Base-by-base conservation (phyloP, 2,888 invertebrate genomes). In the Kuschelorhynchus macadamiae region DNA sequence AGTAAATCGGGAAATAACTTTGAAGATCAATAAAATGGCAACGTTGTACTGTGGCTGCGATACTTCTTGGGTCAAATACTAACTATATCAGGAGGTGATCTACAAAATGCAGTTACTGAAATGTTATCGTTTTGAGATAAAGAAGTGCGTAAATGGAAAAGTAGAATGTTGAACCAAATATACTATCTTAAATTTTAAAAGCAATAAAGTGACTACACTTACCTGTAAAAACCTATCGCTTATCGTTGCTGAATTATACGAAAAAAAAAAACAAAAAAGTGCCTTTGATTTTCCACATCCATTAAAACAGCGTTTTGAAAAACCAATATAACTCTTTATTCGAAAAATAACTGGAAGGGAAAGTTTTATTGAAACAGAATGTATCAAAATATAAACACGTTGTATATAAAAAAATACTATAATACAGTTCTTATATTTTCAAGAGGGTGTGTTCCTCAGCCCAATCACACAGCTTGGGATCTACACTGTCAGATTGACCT, bases 291-390 rank as follows among this genome's bases (percentile, higher is more conserved):
- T 44, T 44, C 44, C 16, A 5, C 16, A 8, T 17, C 16, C 18
- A 44, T 16, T 17, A 44, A 44, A 44, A 44, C 44, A 5, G 44
- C 16, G 44, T 44, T 44, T 44, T 44, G 44, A 44, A 44, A 44
- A 44, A 44, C 44, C 44, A 44, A 14, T 2, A 14, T 41, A 12
- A 12, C 42, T 41, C 12, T 7, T 41, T 41, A 41, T 7, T 41
- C 12, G 42, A 41, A 44, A 44, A 44, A 11, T 9, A 16, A 44
- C 39, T 39, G 32, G 32, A 32, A 32, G 8, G 7, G 32, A 32
- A 39, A 39, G 2, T 39, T 39, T 39, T 12, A 39, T 39, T 39
- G 3, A 39, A 39, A 39, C 39, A 2, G 11, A 39, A 9, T 2
- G 39, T 9, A 2, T 12, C 14, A 39, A 25, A 25, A 25, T 25